Evolutionary conservation across 2,888 invertebrate genomes (phyloP).

Genomic region (Cephonodes hylas): DNA sequence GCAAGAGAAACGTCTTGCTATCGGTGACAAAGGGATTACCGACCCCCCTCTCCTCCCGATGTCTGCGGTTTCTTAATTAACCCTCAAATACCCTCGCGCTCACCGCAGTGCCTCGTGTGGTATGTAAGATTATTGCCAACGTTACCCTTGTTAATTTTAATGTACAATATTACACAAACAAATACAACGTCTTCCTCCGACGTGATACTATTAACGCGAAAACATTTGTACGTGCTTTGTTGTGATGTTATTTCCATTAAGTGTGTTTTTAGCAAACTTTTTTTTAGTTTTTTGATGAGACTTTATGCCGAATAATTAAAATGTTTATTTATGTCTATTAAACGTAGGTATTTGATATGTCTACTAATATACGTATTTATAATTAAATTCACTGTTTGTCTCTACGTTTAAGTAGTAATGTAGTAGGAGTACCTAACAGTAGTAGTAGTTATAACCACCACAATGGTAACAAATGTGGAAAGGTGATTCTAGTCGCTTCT

Average conservation of each 20-base stretch:
- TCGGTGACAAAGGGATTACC: constrained; percentile 75
- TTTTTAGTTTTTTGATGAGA: no score
- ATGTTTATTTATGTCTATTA: no score
- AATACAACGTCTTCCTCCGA: constrained; percentile 51
- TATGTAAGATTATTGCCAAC: constrained; percentile 72
- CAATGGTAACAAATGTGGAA: no score
- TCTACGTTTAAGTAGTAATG: no score
- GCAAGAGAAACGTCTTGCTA: constrained; percentile 47
- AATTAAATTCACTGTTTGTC: no score
- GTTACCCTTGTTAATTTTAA: constrained; percentile 73
- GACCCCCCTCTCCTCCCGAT: constrained; percentile 41
- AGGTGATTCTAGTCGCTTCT: no score
- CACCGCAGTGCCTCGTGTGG: constrained; percentile 53
- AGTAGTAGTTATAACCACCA: no score
- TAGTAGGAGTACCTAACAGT: no score
- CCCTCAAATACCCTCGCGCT: constrained; percentile 73
- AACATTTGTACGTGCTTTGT: constrained; percentile 32
- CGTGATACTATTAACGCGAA: constrained; percentile 51
- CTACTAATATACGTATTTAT: no score
- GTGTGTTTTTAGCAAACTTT: background rate
- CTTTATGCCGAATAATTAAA: no score
- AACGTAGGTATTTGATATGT: no score
- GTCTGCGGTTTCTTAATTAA: constrained; percentile 80
- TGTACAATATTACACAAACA: constrained; percentile 71
- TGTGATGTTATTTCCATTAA: constrained; percentile 29